phyloP scores from a whole-genome alignment of 1,140 invertebrate species.

The Drosophila nannoptera region DNA sequence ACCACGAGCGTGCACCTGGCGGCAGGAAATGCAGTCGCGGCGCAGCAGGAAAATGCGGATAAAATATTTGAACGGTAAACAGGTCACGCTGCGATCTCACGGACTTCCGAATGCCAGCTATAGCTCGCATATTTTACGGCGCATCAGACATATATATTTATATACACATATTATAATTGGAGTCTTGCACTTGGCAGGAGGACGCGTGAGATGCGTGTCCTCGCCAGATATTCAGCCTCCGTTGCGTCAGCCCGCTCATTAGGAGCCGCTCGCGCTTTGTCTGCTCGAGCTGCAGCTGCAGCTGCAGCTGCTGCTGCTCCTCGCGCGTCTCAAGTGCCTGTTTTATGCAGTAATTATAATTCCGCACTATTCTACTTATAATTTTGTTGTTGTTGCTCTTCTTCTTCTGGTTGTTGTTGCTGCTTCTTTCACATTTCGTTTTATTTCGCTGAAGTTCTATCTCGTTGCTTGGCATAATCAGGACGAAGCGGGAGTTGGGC shows the following conservation, averaged over 20 bases:
- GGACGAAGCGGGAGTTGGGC: constrained; percentile 40
- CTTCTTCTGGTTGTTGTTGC: background rate
- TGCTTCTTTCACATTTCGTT: constrained; percentile 5
- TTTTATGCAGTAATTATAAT: constrained; percentile 76
- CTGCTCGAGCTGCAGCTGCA: too few species aligned
- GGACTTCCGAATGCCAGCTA: constrained; percentile 9
- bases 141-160: too few species aligned
- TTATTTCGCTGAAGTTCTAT: constrained; percentile 24
- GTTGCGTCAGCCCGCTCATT: constrained; percentile 9
- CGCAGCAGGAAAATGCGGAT: constrained; percentile 12
- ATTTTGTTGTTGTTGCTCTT: background rate
- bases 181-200: background rate
- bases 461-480: constrained; percentile 60
- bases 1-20: background rate
- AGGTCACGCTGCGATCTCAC: constrained; percentile 24
- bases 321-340: constrained; percentile 65
- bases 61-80: constrained; percentile 24
- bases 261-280: too few species aligned
- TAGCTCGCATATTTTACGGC: background rate
- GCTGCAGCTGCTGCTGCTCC: background rate
- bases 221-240: background rate
- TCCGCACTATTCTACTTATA: constrained; percentile 20
- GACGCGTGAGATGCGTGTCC: background rate
- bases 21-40: constrained; percentile 26
- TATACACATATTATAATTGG: background rate